Evolutionary conservation across 2,113 vertebrate species (phyloP), one percentile per base, ranked within the genome.

Genomic region (Hippoglossus stenolepis): DNA sequence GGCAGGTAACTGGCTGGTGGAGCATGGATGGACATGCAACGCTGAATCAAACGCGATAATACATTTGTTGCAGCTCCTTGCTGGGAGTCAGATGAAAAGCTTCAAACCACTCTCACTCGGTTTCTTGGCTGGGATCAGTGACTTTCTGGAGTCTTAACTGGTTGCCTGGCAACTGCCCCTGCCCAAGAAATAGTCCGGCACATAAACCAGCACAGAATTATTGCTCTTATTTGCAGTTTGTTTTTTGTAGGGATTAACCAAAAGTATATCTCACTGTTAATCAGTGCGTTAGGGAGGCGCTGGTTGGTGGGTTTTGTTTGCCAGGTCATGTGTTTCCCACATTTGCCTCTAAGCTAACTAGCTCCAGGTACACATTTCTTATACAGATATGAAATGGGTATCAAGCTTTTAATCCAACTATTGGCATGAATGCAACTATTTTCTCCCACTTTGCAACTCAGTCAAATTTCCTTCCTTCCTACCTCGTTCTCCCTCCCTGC

Each of bases 81-180:
- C 65, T 54, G 26, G 18, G 43, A 28, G 43, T 51, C 20, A 13
- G 10, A 49, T 20, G 24, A 54, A 28, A 35, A 21, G 49, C 49
- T 38, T 54, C 49, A 53, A 53, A 54, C 49, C 10, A 35, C 20
- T 53, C 5, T 35, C 47, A 9, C 10, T 53, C 28, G 21, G 20
- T 58, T 57, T 69, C 53, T 43, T 57, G 3, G n/a, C 14, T 26
- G 12, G 14, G 21, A 40, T 53, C 66, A 57, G 31, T 20, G n/a
- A 69, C 66, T 69, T 69, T 56, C 20, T 54, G 26, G 65, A 67
- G 49, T 67, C 47, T 68, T 20, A 20, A 14, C 51, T 56, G 66
- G 66, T 56, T 56, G 51, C 66, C 31, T 69, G 53, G 66, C 14
- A 69, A 69, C 53, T 69, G 53, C 66, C 54, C 53, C 51, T 12